Evolutionary conservation across 2,888 invertebrate species (phyloP), one percentile per base, ranked within the genome.

Genomic region (Lithosia quadra): DNA sequence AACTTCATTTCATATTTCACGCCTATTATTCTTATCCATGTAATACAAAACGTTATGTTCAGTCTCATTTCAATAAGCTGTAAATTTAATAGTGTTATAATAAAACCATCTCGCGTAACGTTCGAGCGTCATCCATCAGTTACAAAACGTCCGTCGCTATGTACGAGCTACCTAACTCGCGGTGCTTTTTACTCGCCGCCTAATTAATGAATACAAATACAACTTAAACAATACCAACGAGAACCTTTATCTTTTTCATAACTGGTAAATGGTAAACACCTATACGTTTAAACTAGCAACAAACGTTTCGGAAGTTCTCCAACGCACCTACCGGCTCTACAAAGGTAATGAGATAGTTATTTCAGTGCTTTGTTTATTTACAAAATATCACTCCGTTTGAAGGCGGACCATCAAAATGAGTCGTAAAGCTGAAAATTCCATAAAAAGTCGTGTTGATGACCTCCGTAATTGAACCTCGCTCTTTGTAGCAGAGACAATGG

Each of bases 341-440:
- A 95, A 94, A 95, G 95, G 94, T 94, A 93, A 93, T 92, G 89
- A 91, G 89, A 78, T 87, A 91, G 94, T 93, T 95, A 95, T 95
- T 95, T 94, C 93, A 93, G 95, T 92, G 88, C 89, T 83, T 87
- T 95, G 95, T 95, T 95, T 95, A 94, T 95, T 95, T 95, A 95
- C 95, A 92, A 94, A 93, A 95, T 95, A 95, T 95, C 94, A 95
- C 93, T 95, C 90, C 91, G 94, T 95, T 95, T 95, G 95, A 95
- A 95, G 94, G 93, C 93, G 94, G 92, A 92, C 94, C 94, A 94
- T 95, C 95, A 94, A 94, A 93, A 94, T 94, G 90, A 88, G 90
- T 91, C 94, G 92, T 95, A 92, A 95, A 95, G 83, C 89, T 91
- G 91, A 88, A 93, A 93, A 92, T 94, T 93, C 95, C 94, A 93